Evolutionary conservation across 2,888 invertebrate genomes (phyloP).

Genomic region (Venusia cambrica): DNA sequence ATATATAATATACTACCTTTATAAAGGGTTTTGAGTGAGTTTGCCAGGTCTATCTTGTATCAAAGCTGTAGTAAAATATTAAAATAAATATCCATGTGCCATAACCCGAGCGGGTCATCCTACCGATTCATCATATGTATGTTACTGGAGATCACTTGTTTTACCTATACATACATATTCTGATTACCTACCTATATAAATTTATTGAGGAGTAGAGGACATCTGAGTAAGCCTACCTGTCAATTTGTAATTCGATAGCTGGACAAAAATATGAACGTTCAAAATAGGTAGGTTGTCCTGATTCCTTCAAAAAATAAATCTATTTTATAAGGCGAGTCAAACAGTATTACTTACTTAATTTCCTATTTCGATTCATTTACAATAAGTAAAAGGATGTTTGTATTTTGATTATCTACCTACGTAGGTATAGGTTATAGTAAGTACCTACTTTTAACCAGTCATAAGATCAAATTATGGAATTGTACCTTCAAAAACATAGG

Average conservation of each 20-base stretch:
- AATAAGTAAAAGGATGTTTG: constrained; percentile 40
- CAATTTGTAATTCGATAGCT: no score
- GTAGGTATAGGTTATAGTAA: no score
- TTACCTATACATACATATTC: constrained; percentile 17
- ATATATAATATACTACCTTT: no score
- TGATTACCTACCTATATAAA: constrained; percentile 14
- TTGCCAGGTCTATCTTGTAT: constrained; percentile 35
- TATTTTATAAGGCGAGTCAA: constrained; percentile 51
- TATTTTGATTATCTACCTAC: constrained; percentile 53
- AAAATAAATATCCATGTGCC: constrained; percentile 66
- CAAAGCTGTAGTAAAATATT: constrained; percentile 54
- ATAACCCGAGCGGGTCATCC: constrained; percentile 60
- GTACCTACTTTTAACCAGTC: no score
- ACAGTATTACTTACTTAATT: constrained; percentile 75
- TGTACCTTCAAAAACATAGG: constrained; percentile 28
- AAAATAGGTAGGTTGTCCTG: no score
- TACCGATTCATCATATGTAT: constrained; percentile 49
- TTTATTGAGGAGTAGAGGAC: constrained; percentile 21
- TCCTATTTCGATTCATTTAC: constrained; percentile 38
- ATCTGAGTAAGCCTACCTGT: no score
- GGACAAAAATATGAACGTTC: no score
- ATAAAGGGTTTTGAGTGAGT: constrained; percentile 11
- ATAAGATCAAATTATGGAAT: no score
- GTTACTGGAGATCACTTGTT: constrained; percentile 3
- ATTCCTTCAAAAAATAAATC: constrained; percentile 35